These are phyloP conservation scores for Hypena proboscidalis DNA, from an alignment of 2,888 invertebrate species.

Conservation along the genomic window DNA sequence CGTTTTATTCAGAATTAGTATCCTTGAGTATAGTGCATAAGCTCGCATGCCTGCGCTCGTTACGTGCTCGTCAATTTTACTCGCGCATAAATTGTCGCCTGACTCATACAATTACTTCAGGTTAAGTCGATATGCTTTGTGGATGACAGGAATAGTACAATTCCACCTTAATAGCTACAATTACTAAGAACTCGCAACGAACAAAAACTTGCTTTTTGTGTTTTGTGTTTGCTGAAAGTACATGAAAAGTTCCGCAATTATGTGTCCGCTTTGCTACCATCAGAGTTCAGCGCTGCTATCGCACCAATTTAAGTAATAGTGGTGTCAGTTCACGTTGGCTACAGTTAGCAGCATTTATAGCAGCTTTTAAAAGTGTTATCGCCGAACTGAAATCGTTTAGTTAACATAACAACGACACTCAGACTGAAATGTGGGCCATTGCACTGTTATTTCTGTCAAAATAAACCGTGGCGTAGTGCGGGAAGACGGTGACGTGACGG, in stretches of 20 bases:
- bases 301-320: conserved; percentile 5
- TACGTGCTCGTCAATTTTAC: conserved; percentile 14
- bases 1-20: too few relatives aligned
- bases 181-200: not conserved
- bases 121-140: conserved; percentile 3
- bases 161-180: not conserved
- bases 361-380: not conserved
- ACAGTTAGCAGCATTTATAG: not conserved
- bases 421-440: conserved; percentile 30
- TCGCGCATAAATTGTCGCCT: conserved; percentile 7
- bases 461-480: conserved; percentile 8
- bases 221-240: not conserved
- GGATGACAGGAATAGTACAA: not conserved
- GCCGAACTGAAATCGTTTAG: not conserved
- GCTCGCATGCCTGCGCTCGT: conserved; percentile 5
- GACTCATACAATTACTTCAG: conserved; percentile 1
- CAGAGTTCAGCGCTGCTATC: not conserved
- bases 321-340: not conserved
- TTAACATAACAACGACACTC: conserved; percentile 16
- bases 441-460: conserved; percentile 32
- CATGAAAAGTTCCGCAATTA: not conserved
- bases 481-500: conserved; percentile 4
- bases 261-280: not conserved
- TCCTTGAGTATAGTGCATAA: too few relatives aligned
- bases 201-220: not conserved